Evolutionary conservation across 2,113 vertebrate species (phyloP), one percentile per base, ranked within the genome.

Genomic region (Macroglossus sobrinus): DNA sequence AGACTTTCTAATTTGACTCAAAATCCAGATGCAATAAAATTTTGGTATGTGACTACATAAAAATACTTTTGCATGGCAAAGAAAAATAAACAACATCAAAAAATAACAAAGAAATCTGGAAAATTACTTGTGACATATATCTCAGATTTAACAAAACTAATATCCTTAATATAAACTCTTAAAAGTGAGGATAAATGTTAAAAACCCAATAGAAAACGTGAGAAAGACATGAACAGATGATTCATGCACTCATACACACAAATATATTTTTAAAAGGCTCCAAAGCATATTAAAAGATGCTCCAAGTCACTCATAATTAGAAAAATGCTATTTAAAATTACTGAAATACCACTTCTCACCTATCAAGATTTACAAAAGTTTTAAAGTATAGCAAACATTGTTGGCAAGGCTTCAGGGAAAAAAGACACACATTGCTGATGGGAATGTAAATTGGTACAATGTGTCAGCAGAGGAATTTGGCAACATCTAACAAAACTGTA

Each of bases 291-390:
- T 57, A 95, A 95, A 94, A 90, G 69, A 94, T 87, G 50, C 61
- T 93, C 68, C 76, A 85, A 85, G 93, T 76, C 78, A 93, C 38
- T 91, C 61, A 81, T 89, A 96, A 93, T 93, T 94, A 93, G 82
- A 92, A 95, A 97, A 94, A 95, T 93, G 80, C 75, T 93, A 87
- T 94, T 97, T 80, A 93, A 96, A 89, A 64, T 91, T 28, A 95
- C 55, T 75, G 81, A 94, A 81, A 84, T 93, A 91, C 53, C 50
- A 79, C 33, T 87, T 93, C 30, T 78, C 80, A 88, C 92, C 71
- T 89, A 96, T 85, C 90, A 95, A 43, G 92, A 89, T 93, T 84
- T 84, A 75, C 59, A 84, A 76, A 97, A 95, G 81, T 89, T 91
- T 50, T 61, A 91, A 93, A 93, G 61, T 80, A 63, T 40, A 61